Evolutionary conservation across 2,113 vertebrate genomes (phyloP), one percentile per base, ranked within the genome.

Genomic region (Rostratula benghalensis): DNA sequence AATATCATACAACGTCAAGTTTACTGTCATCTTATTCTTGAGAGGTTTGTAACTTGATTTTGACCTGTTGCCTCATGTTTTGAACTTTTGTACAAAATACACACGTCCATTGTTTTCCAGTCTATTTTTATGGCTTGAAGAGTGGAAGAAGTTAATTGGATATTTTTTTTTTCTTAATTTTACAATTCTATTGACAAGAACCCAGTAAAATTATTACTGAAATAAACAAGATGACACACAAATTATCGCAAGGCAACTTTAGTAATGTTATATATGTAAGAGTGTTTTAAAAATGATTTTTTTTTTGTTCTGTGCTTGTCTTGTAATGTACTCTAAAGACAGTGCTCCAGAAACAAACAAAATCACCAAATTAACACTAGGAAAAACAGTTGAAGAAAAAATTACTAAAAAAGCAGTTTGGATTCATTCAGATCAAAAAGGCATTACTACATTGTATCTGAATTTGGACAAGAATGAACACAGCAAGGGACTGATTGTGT

Each of bases 1-100:
- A 98, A 98, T 97, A 97, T 94, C 96, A 91, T 68, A 92, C 96
- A 98, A 98, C 80, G 88, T 97, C 97, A 97, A 98, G 95, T 97
- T 97, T 94, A 96, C 95, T 96, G 97, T 91, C 97, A 96, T 96
- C 95, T 95, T 98, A 97, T 95, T 97, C 97, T 97, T 98, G 93
- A 97, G 97, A 97, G 97, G 96, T 89, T 97, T 97, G 94, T 81
- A 95, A 97, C 97, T 97, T 96, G 95, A 93, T 94, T 94, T 94
- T 97, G 96, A 95, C 94, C 96, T 96, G 93, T 96, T 97, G 92
- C 85, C 83, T 97, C 73, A 85, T 96, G 46, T 94, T 95, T 93
- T 82, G 95, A 93, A 95, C 76, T 97, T 95, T 90, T 77, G 33
- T 80, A 75, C 69, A 94, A 97, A 95, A 87, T 73, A 87, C 16